phyloP scores from a whole-genome alignment of 2,113 vertebrate genomes.

The Cebidichthys violaceus region DNA sequence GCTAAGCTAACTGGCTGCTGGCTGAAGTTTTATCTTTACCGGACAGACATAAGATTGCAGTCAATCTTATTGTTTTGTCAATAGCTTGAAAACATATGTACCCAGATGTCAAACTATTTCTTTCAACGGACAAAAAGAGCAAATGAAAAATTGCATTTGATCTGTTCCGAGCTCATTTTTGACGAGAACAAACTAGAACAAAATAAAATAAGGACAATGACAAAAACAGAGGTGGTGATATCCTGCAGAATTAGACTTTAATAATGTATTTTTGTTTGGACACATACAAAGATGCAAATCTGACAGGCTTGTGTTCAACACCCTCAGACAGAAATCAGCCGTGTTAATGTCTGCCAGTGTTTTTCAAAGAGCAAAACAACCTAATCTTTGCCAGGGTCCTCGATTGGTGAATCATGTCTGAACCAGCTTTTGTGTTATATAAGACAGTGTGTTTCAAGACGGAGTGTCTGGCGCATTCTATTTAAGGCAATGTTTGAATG shows the following conservation, averaged over 20 bases:
- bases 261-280: slow-evolving; percentile 2
- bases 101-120: background rate
- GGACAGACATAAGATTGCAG: background rate
- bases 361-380: slow-evolving; percentile 38
- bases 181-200: background rate
- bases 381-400: slow-evolving; percentile 16
- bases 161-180: background rate
- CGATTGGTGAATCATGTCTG: slow-evolving; percentile 39
- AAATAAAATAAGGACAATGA: background rate
- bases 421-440: slow-evolving; percentile 54
- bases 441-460: slow-evolving; percentile 44
- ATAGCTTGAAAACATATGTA: background rate
- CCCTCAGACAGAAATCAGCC: slow-evolving; percentile 3
- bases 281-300: background rate
- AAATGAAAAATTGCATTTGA: background rate
- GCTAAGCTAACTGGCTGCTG: background rate
- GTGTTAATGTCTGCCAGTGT: slow-evolving; percentile 21
- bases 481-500: slow-evolving; percentile 63
- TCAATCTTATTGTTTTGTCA: background rate
- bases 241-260: background rate
- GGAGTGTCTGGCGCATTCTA: slow-evolving; percentile 54
- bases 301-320: background rate
- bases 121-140: background rate
- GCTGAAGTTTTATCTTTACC: background rate
- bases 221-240: background rate